Percentiles rank a stretch among this genome's conserved stretches.
Conservation (phyloP, 2,797 vertebrate genomes). For the Chloroceryle inda region DNA sequence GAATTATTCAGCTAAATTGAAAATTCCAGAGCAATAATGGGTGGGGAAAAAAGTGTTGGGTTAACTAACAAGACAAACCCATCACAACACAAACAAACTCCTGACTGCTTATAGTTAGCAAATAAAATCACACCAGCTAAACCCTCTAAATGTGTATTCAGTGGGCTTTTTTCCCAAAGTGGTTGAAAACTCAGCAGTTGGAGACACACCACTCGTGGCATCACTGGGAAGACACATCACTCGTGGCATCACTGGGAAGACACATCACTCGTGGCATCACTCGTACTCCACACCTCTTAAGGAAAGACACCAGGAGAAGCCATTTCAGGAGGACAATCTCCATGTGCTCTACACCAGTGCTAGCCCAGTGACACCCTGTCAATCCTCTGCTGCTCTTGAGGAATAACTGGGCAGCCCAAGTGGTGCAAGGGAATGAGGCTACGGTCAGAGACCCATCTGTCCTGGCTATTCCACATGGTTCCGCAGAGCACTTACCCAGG, state of each 20-base stretch:
- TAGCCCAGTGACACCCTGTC: not conserved
- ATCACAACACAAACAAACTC: not conserved
- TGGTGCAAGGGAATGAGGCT: not conserved
- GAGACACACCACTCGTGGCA: not conserved
- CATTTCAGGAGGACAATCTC: constrained; percentile 26
- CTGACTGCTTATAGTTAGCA: not conserved
- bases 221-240: not conserved
- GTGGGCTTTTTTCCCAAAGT: not conserved
- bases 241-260: not conserved
- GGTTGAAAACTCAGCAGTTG: not conserved
- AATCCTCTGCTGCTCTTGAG: not conserved
- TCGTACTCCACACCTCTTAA: not conserved
- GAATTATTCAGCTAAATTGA: not conserved
- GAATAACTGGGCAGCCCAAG: not conserved
- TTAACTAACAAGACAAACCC: not conserved
- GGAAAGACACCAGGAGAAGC: not conserved
- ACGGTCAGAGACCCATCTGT: rapidly evolving
- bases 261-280: not conserved
- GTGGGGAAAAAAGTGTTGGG: rapidly evolving
- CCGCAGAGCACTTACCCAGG: not conserved
- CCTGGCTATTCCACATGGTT: not conserved
- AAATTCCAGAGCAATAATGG: not conserved
- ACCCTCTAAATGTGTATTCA: not conserved
- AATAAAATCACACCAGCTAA: not conserved
- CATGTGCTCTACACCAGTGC: not conserved